Evolutionary conservation across 2,888 invertebrate species (phyloP).

Genomic region (Ceratothoa steindachneri): DNA sequence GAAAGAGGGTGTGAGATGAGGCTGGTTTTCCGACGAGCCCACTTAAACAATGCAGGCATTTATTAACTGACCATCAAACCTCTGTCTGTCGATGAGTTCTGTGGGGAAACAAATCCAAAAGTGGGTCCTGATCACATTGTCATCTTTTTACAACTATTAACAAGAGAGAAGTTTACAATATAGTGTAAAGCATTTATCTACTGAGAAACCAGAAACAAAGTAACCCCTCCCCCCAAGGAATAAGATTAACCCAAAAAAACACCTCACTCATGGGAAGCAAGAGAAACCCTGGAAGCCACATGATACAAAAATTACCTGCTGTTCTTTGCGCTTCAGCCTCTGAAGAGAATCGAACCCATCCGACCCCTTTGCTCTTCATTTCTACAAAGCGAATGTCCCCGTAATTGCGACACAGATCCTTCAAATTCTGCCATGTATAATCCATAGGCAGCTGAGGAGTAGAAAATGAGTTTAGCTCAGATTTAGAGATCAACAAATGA

Average conservation of each 20-base stretch:
- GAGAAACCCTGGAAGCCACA: no score
- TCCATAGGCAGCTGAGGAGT: conserved; percentile 72
- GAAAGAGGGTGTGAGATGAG: neutral
- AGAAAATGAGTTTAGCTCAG: no score
- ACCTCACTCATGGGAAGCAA: no score
- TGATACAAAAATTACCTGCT: conserved; percentile 70
- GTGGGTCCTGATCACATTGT: no score
- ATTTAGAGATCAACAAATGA: no score
- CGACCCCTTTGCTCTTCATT: conserved; percentile 81
- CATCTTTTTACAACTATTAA: no score
- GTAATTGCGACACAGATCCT: conserved; percentile 85
- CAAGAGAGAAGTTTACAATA: no score
- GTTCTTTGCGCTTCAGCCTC: conserved; percentile 88
- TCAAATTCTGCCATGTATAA: conserved; percentile 87
- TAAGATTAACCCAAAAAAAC: no score
- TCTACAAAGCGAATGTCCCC: conserved; percentile 93
- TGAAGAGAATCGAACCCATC: conserved; percentile 79
- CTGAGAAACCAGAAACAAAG: no score
- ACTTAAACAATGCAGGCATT: conserved; percentile 57
- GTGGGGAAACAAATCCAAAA: no score
- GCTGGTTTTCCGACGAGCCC: neutral
- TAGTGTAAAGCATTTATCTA: no score
- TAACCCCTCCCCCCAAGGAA: no score
- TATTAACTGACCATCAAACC: conserved; percentile 83
- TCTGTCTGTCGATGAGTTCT: conserved; percentile 87